Evolutionary conservation across 2,888 invertebrate species (phyloP).

Genomic region (Mimachlamys varia): DNA sequence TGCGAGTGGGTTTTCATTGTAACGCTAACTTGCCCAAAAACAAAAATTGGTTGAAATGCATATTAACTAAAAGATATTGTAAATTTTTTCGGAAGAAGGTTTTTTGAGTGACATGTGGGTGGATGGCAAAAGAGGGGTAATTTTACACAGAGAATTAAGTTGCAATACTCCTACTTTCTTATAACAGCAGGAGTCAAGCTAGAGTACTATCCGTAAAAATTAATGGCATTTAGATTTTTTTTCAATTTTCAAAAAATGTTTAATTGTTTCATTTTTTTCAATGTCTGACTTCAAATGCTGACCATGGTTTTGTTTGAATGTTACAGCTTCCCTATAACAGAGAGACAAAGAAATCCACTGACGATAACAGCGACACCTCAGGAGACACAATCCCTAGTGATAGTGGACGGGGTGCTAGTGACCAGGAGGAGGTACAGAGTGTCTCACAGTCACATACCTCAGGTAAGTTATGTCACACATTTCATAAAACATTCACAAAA

Average conservation of each 20-base stretch:
- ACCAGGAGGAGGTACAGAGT: constrained; percentile 60
- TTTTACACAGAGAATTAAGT: too few relatives aligned
- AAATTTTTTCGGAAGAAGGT: too few relatives aligned
- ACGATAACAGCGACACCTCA: constrained; percentile 64
- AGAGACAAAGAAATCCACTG: constrained; percentile 45
- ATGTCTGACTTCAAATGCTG: background rate
- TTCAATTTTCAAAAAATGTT: background rate
- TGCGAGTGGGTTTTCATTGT: too few relatives aligned
- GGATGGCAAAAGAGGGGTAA: too few relatives aligned
- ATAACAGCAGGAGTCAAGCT: too few relatives aligned
- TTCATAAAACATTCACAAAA: background rate
- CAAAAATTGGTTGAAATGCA: too few relatives aligned
- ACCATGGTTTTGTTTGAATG: background rate
- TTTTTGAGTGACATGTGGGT: too few relatives aligned
- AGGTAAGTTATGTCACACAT: constrained; percentile 51
- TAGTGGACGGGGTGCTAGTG: constrained; percentile 61
- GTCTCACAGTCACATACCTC: constrained; percentile 64
- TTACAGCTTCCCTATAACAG: background rate
- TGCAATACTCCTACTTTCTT: too few relatives aligned
- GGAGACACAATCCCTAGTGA: constrained; percentile 58
- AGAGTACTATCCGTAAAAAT: too few relatives aligned
- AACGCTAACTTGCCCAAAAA: too few relatives aligned
- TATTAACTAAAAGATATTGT: too few relatives aligned
- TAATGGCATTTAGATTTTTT: too few relatives aligned
- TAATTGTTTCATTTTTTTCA: background rate